Base-by-base conservation (phyloP, 2,888 invertebrate species). In the Drosophila nigritarsus region DNA sequence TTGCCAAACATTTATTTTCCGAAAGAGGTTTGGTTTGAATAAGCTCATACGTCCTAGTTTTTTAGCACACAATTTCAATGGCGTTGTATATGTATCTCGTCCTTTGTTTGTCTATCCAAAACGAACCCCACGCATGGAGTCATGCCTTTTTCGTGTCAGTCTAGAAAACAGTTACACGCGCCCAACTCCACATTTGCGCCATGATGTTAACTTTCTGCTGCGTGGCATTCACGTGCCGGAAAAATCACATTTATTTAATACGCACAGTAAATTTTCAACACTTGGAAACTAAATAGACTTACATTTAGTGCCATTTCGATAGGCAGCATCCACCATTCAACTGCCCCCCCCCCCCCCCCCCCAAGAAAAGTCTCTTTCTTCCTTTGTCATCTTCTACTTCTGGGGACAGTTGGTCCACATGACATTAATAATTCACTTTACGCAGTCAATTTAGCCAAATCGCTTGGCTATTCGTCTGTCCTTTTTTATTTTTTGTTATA, bases 371-470 rank as follows among this genome's bases (percentile, higher is more conserved):
- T 27, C 18, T 18, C 13, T 15, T 9, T 13, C 13, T 34, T 20
- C 13, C 13, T 29, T 50, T 15, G 15, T 15, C 50, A 27, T 34
- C 51, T 20, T 34, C 29, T 13, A 24, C 40, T 30, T 56, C 58
- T 27, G 30, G 30, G 56, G 49, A 32, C 68, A 29, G 18, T 36
- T 51, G n/a, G 18, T 40, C 59, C 66, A 90, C 75, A 89, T 89
- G 86, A 88, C 86, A 87, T 87, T 90, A 90, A 87, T 88, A 87
- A 87, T 88, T 87, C 88, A 87, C 86, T 90, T 88, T 85, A 69
- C 82, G 80, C 87, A 88, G 90, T 88, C 86, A 90, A 87, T 87
- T 90, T 85, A 75, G 75, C 76, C 90, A 89, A 89, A 88, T 86
- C 90, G 86, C 76, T 77, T 51, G 83, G 80, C 83, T 85, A 74